Percentiles rank a stretch among this genome's conserved stretches.
These are phyloP conservation scores for Lepus oiostolus DNA, from an alignment of 2,797 vertebrate species.

Conservation along the genomic window DNA sequence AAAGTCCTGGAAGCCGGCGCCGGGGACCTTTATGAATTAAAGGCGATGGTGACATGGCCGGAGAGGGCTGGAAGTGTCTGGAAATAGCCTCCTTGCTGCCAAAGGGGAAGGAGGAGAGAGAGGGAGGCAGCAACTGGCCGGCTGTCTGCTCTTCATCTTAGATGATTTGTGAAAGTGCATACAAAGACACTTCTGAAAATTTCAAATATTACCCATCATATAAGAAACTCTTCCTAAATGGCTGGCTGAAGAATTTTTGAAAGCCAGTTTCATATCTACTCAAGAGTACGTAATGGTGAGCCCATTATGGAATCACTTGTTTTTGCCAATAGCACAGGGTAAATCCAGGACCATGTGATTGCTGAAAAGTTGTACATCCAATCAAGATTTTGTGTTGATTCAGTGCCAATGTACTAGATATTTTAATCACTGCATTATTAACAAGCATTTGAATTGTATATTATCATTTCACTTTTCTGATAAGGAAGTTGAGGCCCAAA, in stretches of 20 bases:
- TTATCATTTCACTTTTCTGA: not conserved
- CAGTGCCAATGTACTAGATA: not conserved
- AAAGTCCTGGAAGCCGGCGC: slow-evolving; percentile 83
- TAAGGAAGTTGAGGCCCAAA: not conserved
- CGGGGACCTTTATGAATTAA: slow-evolving; percentile 94
- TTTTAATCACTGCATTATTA: not conserved
- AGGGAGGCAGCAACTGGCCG: slow-evolving; percentile 78
- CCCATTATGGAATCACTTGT: not conserved
- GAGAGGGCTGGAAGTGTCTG: slow-evolving; percentile 95
- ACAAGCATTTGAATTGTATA: not conserved
- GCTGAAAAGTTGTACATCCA: not conserved
- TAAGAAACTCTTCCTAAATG: slow-evolving; percentile 12
- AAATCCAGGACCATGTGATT: not conserved
- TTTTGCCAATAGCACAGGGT: not conserved
- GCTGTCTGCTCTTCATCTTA: slow-evolving; percentile 48
- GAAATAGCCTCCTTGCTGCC: slow-evolving; percentile 92
- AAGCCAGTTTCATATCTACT: not conserved
- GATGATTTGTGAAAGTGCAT: not conserved
- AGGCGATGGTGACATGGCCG: slow-evolving; percentile 92
- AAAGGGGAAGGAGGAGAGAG: slow-evolving; percentile 74
- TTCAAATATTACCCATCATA: not conserved
- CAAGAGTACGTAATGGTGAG: not conserved
- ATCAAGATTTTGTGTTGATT: not conserved
- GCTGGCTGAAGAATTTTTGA: not conserved
- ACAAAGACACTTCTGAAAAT: not conserved